Percentiles rank a stretch among this genome's conserved stretches.
Conservation (phyloP, 2,888 invertebrate species). For the Eupelmus urozonus region DNA sequence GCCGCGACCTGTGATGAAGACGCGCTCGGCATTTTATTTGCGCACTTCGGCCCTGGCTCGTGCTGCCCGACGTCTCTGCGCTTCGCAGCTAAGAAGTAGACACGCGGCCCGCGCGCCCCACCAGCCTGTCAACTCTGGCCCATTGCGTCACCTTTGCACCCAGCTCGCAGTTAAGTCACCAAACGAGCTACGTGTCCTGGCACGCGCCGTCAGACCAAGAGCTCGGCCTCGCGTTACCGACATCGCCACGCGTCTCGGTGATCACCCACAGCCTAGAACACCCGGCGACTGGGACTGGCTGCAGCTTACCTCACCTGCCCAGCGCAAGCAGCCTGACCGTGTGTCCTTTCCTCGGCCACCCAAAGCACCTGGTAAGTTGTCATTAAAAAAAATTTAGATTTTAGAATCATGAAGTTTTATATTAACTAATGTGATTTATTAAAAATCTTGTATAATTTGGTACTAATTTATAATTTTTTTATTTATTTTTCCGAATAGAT, state of each 20-base stretch:
- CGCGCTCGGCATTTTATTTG: conserved; percentile 96
- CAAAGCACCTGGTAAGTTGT: conserved; percentile 85
- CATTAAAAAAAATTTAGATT: conserved; percentile 13
- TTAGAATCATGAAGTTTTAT: background rate
- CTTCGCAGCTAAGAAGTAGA: conserved; percentile 88
- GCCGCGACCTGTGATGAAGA: conserved; percentile 97
- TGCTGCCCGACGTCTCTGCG: conserved; percentile 91
- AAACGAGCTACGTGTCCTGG: conserved; percentile 71
- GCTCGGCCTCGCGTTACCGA: conserved; percentile 80
- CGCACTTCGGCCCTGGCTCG: conserved; percentile 94
- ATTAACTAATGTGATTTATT: background rate
- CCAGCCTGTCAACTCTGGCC: conserved; percentile 77
- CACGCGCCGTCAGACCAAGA: conserved; percentile 72
- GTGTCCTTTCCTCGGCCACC: conserved; percentile 94
- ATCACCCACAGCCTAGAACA: conserved; percentile 77
- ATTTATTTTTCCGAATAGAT: conserved; percentile 80
- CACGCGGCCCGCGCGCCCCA: conserved; percentile 94
- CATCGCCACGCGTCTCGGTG: conserved; percentile 85
- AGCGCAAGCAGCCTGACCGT: conserved; percentile 88
- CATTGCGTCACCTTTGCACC: conserved; percentile 75
- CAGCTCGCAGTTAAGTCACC: conserved; percentile 72
- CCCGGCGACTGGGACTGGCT: conserved; percentile 84
- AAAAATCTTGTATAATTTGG: too few relatives aligned
- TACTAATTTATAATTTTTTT: background rate
- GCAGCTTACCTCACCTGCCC: conserved; percentile 84